Base-by-base conservation (phyloP, 2,888 invertebrate genomes). In the Tenthredo scrophulariae region DNA sequence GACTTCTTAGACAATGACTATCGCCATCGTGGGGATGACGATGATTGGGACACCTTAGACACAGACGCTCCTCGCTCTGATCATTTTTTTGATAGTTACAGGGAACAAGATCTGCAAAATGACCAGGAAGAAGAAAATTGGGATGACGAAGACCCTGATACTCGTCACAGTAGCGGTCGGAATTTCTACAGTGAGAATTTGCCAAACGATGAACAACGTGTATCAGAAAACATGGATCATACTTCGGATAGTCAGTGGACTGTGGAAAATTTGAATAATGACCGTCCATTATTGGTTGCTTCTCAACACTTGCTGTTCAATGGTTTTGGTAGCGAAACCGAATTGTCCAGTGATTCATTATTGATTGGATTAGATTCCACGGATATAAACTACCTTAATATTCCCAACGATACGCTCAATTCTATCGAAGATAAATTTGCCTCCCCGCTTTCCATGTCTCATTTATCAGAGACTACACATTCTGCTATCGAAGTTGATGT, bases 31-130 rank as follows among this genome's bases (percentile, higher is more conserved):
- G 80, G 80, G 1, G 79, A 85, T 80, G 80, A 84, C 2, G 84
- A 86, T 82, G 85, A 84, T 22, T 89, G 88, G 88, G 75, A 86
- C 22, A 26, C 46, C 29, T n/a, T 58, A 7, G 89, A 88, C 2
- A 84, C 87, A 75, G 88, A 87, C 29, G 77, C 87, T 43, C 85
- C 86, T 2, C 43, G 5, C 22, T 7, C 3, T 7, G 58, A 86
- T 84, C 84, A 87, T 33, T 72, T 37, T 15, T 40, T 77, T 70
- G 37, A 79, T 18, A 85, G 84, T 67, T 83, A 83, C 33, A 67
- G 50, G 70, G 67, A 67, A 65, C 15, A 26, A 26, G 65, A 82
- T 65, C 10, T 26, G 33, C 22, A 70, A 33, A 70, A 84, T 77
- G 54, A 22, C 0, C 43, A 84, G 10, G 54, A 58, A 58, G 82